Evolutionary conservation across 1,140 invertebrate genomes (phyloP).

Genomic region (Drosophila cardini): DNA sequence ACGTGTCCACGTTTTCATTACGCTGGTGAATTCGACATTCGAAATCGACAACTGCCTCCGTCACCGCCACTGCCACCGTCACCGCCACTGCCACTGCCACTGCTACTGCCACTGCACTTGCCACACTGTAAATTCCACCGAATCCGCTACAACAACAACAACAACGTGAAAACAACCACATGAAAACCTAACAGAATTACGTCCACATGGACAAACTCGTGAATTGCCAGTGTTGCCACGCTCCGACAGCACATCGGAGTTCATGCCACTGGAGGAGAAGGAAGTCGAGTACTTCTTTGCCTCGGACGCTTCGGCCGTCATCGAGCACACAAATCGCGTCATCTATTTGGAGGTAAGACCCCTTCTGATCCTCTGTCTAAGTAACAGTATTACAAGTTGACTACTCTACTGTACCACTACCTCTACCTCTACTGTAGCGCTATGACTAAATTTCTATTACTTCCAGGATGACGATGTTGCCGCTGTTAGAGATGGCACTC

Average conservation of each 20-base stretch:
- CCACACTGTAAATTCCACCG: constrained; percentile 38
- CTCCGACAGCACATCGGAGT: constrained; percentile 94
- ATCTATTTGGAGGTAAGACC: constrained; percentile 92
- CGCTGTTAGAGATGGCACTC: constrained; percentile 93
- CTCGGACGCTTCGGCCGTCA: constrained; percentile 98
- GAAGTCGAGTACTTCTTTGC: constrained; percentile 99
- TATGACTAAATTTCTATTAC: no score
- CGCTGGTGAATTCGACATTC: constrained; percentile 33
- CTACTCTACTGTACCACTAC: no score
- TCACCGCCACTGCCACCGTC: constrained; percentile 9
- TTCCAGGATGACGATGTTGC: constrained; percentile 93
- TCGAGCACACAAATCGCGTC: constrained; percentile 99
- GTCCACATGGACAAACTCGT: constrained; percentile 87
- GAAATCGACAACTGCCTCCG: constrained; percentile 9
- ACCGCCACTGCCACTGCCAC: constrained; percentile 16
- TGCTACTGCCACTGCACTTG: constrained; percentile 21
- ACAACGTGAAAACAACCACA: constrained; percentile 40
- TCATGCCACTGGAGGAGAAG: constrained; percentile 95
- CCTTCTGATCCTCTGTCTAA: no score
- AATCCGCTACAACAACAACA: constrained; percentile 40
- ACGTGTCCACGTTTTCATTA: constrained; percentile 30
- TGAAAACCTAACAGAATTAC: constrained; percentile 90
- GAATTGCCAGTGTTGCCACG: constrained; percentile 88
- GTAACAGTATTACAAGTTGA: no score
- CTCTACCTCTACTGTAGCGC: no score